Evolutionary conservation across 2,888 invertebrate genomes (phyloP), one percentile per base, ranked within the genome.

Genomic region (Volucella inanis): DNA sequence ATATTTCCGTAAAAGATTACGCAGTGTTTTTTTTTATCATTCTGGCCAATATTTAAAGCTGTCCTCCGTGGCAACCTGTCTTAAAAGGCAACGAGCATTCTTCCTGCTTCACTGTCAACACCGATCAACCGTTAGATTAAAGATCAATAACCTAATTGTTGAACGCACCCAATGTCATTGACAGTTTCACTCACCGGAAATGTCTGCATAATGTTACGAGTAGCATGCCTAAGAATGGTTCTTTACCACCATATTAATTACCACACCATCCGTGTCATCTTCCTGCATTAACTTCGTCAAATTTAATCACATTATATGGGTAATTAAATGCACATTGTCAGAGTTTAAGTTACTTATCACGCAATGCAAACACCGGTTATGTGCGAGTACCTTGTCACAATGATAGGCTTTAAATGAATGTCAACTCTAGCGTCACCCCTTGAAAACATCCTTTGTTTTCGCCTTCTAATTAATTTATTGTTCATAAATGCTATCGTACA

Each of bases 251-350:
- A 61, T 61, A 68, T 45, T 50, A 47, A 72, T 47, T 15, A 14
- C 39, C 11, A 49, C 8, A 65, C 79, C 59, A 84, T 59, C 59
- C 64, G 45, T 79, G 75, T 61, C 79, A 79, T 79, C 62, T 84
- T 75, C 79, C 70, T 79, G 79, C 18, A 65, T 54, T 67, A 76
- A 70, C 74, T 15, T 59, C 79, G 68, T 41, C 68, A 79, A 84
- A 70, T 79, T 75, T 84, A 84, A 84, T 84, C 83, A 84, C 65
- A 79, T 84, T 79, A 84, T 84, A 84, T 79, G 75, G 83, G 83
- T 79, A 84, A 84, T 83, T 79, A 79, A 78, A 79, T 83, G 62
- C 83, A 78, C 50, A 68, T 47, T 75, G 65, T 70, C 61, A 41
- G 54, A 65, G 52, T 79, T 75, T 79, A 84, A 74, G 79, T 84